phyloP scores from a whole-genome alignment of 2,113 vertebrate genomes.

The Cebidichthys violaceus region DNA sequence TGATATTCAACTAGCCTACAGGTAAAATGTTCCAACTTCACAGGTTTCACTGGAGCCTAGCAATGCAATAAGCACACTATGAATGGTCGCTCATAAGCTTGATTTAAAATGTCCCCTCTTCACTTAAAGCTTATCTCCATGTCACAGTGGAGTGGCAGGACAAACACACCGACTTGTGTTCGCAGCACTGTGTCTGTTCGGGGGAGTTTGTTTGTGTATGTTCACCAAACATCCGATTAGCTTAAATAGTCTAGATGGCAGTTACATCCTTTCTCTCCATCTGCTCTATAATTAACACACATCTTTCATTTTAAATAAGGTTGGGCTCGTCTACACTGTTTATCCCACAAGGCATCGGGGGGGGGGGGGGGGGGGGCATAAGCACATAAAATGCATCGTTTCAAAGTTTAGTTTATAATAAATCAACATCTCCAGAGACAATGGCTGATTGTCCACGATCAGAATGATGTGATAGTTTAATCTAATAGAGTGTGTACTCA shows the following conservation, averaged over 20 bases:
- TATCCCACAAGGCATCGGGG: neutral
- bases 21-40: neutral
- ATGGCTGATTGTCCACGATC: neutral
- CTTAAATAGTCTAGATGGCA: conserved; percentile 55
- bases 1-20: neutral
- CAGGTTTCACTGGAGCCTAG: neutral
- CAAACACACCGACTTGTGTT: conserved; percentile 75
- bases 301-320: conserved; percentile 45
- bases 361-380: too few species aligned
- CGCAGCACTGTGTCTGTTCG: conserved; percentile 52
- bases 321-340: conserved; percentile 14
- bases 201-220: conserved; percentile 64
- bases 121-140: conserved; percentile 55
- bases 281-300: conserved; percentile 63
- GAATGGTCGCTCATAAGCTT: conserved; percentile 2
- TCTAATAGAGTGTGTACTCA: neutral
- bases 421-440: neutral
- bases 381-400: neutral
- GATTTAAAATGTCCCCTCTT: conserved; percentile 12
- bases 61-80: neutral
- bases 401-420: neutral
- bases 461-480: neutral
- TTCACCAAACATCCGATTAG: conserved; percentile 76
- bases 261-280: conserved; percentile 72
- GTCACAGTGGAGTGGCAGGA: conserved; percentile 79